Conservation (phyloP, 2,888 invertebrate genomes). For the Steinernema hermaphroditum region DNA sequence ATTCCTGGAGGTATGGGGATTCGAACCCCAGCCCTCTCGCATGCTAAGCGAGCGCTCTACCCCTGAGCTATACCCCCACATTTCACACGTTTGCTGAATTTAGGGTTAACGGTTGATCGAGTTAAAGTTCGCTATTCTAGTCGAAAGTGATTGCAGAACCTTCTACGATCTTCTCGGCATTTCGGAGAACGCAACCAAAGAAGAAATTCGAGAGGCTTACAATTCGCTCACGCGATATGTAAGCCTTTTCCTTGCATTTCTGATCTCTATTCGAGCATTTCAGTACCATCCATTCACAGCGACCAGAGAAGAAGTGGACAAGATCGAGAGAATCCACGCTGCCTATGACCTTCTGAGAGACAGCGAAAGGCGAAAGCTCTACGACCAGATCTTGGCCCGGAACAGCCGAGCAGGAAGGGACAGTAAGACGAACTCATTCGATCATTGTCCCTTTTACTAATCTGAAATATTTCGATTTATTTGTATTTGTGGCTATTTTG, state of each 20-base stretch:
- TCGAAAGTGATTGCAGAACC: too few relatives aligned
- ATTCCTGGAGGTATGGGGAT: constrained; percentile 47
- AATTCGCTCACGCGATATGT: background rate
- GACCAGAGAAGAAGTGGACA: constrained; percentile 2
- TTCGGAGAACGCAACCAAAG: background rate
- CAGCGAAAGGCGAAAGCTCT: background rate
- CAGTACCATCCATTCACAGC: constrained; percentile 18
- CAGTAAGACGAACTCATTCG: background rate
- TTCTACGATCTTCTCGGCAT: constrained; percentile 8
- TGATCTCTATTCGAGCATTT: background rate
- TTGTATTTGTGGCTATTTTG: too few relatives aligned
- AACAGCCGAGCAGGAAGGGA: background rate
- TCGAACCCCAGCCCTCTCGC: constrained; percentile 52
- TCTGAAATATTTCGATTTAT: too few relatives aligned
- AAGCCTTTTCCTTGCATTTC: background rate
- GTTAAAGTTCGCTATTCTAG: too few relatives aligned
- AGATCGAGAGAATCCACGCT: background rate
- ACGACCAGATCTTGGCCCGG: constrained; percentile 2
- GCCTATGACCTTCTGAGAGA: constrained; percentile 9
- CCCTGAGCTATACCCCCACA: constrained; percentile 52
- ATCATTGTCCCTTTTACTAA: background rate
- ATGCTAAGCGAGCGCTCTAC: constrained; percentile 55
- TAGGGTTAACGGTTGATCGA: too few relatives aligned
- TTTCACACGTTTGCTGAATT: too few relatives aligned
- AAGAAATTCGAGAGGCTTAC: constrained; percentile 3